Evolutionary conservation across 2,797 vertebrate genomes (phyloP), one percentile per base, ranked within the genome.

Genomic region (Cyclura pinguis): DNA sequence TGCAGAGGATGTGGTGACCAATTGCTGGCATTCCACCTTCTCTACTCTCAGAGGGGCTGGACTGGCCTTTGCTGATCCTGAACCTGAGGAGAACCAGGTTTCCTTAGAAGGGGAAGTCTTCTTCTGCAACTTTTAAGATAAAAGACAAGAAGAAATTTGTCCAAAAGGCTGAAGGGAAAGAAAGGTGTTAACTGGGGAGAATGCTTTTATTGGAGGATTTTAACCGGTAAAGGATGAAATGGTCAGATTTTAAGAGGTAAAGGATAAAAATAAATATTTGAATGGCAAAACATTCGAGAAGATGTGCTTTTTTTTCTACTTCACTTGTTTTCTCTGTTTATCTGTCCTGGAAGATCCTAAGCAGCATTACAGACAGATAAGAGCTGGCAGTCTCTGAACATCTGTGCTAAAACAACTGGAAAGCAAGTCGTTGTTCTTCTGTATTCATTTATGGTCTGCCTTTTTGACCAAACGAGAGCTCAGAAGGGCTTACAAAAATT

Each of bases 41-140:
- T 57, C n/a, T 0, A 9, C 5, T 24, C 3, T 55, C 5, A 0
- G 2, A 14, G 32, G 7, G 42, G 16, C 6, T 52, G 24, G 9
- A 82, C 1, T 42, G 55, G 5, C 3, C 55, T 47, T 47, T n/a
- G 22, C 7, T 3, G 22, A 52, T 13, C 12, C 8, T 13, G 13
- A 7, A 13, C 0, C 1, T 2, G 32, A 27, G 29, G 13, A 5
- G 27, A 13, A 6, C 10, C n/a, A 32, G 24, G 69, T 67, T 50
- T 76, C 35, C 27, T 38, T 84, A 16, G 12, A 52, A 18, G 12
- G 27, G 3, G 72, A 76, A 50, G 27, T 87, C 24, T 77, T 59
- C n/a, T 8, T 87, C 27, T 35, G 77, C 27, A 73, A 24, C 80
- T 90, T 86, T 83, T 38, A 38, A 14, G 42, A 47, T 47, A 47